phyloP scores from a whole-genome alignment of 2,888 invertebrate genomes.

The Agrilus mali region DNA sequence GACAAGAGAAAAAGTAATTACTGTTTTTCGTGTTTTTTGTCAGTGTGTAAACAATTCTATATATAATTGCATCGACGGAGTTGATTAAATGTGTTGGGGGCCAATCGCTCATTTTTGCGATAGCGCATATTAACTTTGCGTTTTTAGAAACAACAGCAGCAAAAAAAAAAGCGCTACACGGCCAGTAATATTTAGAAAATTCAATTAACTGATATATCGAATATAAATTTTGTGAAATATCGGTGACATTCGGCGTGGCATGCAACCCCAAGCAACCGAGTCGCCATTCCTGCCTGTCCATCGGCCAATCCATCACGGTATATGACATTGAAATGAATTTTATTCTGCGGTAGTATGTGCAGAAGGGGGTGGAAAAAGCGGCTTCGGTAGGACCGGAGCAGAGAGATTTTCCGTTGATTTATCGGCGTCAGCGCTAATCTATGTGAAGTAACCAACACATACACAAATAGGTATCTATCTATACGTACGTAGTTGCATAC shows the following conservation, averaged over 20 bases:
- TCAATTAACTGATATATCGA: slow-evolving; percentile 31
- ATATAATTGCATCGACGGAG: neutral
- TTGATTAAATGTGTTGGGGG: neutral
- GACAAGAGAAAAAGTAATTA: no score
- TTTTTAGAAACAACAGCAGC: no score
- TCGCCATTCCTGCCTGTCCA: slow-evolving; percentile 30
- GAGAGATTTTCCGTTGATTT: slow-evolving; percentile 37
- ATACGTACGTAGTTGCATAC: no score
- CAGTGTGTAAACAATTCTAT: no score
- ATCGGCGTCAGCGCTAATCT: slow-evolving; percentile 37
- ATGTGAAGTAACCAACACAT: slow-evolving; percentile 27
- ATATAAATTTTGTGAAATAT: slow-evolving; percentile 28
- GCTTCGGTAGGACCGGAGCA: slow-evolving; percentile 18
- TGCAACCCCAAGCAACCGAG: slow-evolving; percentile 16
- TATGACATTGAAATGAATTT: slow-evolving; percentile 32
- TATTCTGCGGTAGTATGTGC: slow-evolving; percentile 33
- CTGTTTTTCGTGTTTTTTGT: no score
- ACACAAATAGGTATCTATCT: no score
- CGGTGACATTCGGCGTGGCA: slow-evolving; percentile 24
- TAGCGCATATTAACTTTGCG: no score
- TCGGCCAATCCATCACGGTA: slow-evolving; percentile 31
- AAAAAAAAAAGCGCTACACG: neutral
- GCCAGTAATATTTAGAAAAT: slow-evolving; percentile 25
- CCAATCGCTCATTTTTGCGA: neutral
- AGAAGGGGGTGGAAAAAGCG: slow-evolving; percentile 11